phyloP scores from a whole-genome alignment of 1,140 invertebrate species.

The Oncopeltus fasciatus region DNA sequence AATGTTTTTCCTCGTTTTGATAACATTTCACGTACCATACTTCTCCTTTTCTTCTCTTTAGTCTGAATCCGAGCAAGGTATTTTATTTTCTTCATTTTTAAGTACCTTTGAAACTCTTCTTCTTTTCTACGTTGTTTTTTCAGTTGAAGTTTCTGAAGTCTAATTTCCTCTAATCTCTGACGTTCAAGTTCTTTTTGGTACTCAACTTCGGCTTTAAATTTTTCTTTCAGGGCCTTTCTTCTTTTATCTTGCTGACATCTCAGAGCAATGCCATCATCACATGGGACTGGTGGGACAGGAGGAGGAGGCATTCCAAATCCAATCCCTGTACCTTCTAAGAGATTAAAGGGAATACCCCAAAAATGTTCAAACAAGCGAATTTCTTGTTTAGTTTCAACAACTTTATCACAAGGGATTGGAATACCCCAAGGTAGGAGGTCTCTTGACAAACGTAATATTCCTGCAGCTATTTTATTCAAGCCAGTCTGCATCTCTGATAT shows the following conservation, averaged over 20 bases:
- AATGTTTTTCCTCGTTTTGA: not conserved
- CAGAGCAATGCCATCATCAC: not conserved
- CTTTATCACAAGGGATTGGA: not conserved
- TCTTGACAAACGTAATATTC: constrained; percentile 45
- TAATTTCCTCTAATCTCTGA: not conserved
- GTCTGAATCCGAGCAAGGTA: not conserved
- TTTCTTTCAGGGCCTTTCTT: no score
- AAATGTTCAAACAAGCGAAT: not conserved
- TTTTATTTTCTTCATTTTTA: not conserved
- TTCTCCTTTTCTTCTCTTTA: not conserved
- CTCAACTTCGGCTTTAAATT: not conserved
- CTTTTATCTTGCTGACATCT: not conserved
- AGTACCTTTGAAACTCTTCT: not conserved
- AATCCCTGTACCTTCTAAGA: not conserved
- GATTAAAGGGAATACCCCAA: not conserved
- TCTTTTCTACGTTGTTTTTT: not conserved
- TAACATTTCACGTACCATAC: not conserved
- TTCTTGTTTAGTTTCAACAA: not conserved
- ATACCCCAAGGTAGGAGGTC: constrained; percentile 29
- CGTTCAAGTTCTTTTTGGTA: not conserved
- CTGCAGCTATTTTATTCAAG: constrained; percentile 46
- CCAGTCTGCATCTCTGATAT: constrained; percentile 57
- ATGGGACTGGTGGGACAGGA: not conserved
- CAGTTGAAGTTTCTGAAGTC: not conserved
- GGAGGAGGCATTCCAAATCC: not conserved